Conservation (phyloP, 2,113 vertebrate genomes). For the Triplophysa siluroides region DNA sequence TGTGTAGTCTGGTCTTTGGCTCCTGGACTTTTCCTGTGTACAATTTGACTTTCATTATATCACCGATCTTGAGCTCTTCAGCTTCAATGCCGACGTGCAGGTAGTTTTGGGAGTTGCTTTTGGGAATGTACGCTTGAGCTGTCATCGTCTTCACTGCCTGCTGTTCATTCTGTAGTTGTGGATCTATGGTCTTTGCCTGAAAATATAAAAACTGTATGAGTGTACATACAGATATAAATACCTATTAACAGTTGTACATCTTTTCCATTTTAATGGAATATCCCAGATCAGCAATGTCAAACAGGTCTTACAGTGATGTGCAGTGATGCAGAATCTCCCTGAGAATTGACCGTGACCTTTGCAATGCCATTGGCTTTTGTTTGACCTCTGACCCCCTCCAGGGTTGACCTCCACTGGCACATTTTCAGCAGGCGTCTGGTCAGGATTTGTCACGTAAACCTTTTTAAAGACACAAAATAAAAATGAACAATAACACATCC, state of each 20-base stretch:
- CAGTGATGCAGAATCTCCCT: no score
- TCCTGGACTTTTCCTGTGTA: no score
- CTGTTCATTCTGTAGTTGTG: not conserved
- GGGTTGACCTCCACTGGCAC: no score
- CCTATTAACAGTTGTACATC: no score
- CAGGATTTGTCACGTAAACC: conserved; percentile 56
- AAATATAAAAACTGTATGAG: not conserved
- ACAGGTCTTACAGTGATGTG: conserved; percentile 18
- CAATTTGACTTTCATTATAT: no score
- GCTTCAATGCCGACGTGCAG: conserved; percentile 25
- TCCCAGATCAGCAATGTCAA: not conserved
- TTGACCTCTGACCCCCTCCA: no score
- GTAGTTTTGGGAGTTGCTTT: not conserved
- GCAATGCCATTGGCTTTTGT: no score
- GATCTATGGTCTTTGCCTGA: conserved; percentile 8
- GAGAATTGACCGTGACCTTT: no score
- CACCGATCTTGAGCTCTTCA: no score
- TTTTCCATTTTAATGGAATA: no score
- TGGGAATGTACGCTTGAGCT: conserved; percentile 63
- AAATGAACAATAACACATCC: not conserved
- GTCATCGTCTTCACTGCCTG: conserved; percentile 57
- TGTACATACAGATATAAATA: no score
- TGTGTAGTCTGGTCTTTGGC: conserved; percentile 40
- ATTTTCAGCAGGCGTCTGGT: conserved; percentile 43
- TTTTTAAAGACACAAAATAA: not conserved